Evolutionary conservation across 2,888 invertebrate genomes (phyloP).

Genomic region (Ectemnius cavifrons): DNA sequence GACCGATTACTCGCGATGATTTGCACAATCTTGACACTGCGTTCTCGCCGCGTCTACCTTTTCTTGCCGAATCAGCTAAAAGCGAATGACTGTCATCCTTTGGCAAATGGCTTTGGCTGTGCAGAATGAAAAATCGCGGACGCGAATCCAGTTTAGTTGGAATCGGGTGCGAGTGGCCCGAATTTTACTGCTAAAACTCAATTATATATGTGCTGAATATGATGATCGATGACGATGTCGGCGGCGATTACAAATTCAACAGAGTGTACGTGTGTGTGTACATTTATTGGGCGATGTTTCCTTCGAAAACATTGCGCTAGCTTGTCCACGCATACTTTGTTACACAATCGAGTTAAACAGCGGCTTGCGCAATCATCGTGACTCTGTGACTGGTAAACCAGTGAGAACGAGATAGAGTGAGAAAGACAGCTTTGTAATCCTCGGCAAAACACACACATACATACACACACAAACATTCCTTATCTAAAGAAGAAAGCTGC

Average conservation of each 20-base stretch:
- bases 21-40: conserved; percentile 9
- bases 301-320: conserved; percentile 13
- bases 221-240: too few relatives aligned
- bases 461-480: too few relatives aligned
- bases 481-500: too few relatives aligned
- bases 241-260: too few relatives aligned
- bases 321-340: conserved; percentile 10
- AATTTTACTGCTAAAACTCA: too few relatives aligned
- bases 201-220: too few relatives aligned
- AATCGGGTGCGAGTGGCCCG: too few relatives aligned
- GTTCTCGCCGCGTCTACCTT: not conserved
- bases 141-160: not conserved
- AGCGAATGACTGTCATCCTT: too few relatives aligned
- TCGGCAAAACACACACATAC: too few relatives aligned
- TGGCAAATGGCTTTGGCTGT: too few relatives aligned
- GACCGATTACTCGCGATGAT: conserved; percentile 12
- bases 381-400: not conserved
- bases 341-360: conserved; percentile 31
- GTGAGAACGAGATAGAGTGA: not conserved
- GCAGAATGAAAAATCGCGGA: not conserved
- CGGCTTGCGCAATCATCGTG: not conserved
- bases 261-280: not conserved
- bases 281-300: conserved; percentile 10
- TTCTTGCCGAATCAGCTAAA: conserved; percentile 11
- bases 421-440: not conserved